Evolutionary conservation across 2,888 invertebrate species (phyloP), one percentile per base, ranked within the genome.

Genomic region (Tortrix viridana): DNA sequence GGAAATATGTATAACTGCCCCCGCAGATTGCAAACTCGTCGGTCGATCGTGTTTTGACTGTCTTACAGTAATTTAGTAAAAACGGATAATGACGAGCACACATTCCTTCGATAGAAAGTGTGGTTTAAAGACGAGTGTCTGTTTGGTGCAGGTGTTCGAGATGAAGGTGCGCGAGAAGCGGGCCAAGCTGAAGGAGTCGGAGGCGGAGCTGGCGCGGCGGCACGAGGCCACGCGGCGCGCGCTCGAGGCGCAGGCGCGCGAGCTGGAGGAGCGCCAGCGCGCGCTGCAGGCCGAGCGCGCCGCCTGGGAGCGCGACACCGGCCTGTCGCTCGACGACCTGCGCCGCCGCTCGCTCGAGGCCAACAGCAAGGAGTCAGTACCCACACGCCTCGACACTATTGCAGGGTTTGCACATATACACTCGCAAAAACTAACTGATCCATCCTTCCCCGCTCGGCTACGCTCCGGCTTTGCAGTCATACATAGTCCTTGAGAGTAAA

Each of bases 131-230:
- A n/a, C n/a, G n/a, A n/a, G n/a, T n/a, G n/a, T n/a, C n/a, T n/a
- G n/a, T n/a, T n/a, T n/a, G 47, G 54, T 55, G 0, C 75, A 91
- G 92, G 99, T 99, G 70, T 99, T 99, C 88, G 98, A 99, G 86
- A 97, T 98, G 96, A 99, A 99, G 92, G 99, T 97, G 23, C 95
- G 96, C 79, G 99, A 99, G 88, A 98, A 99, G 93, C 97, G 97
- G 82, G 97, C 98, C 79, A 98, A 98, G 87, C 94, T 99, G 74
- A 97, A 97, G 89, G 98, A 99, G 86, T 98, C 98, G 0, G 99
- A 99, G 86, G 93, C 95, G 69, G 98, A 99, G 94, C 90, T 98
- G 78, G 97, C 97, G 81, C 94, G 97, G 82, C 94, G 98, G 73
- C 98, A 98, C 84, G 98, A 98, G 85, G 94, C 93, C 32, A 94